Conservation (phyloP, 2,113 vertebrate species). For the Sinocyclocheilus rhinocerous region DNA sequence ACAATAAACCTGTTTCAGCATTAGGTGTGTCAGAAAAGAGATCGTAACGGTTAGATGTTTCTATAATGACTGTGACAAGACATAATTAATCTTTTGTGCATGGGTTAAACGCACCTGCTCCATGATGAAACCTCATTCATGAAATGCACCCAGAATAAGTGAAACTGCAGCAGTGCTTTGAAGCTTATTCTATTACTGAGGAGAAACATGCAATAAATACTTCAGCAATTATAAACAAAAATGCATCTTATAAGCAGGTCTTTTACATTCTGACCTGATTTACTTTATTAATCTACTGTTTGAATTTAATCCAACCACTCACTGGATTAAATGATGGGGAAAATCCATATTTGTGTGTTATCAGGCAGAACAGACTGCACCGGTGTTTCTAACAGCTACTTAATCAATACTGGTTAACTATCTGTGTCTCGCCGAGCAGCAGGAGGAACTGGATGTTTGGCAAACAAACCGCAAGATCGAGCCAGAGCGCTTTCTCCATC, state of each 20-base stretch:
- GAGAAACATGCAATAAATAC: not conserved
- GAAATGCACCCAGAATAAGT: not conserved
- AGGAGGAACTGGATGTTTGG: not conserved
- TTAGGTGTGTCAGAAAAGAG: not conserved
- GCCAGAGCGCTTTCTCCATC: not conserved
- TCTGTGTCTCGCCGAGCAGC: not conserved
- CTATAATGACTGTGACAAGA: not conserved
- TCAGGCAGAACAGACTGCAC: not conserved
- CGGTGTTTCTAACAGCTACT: not conserved
- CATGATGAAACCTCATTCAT: not conserved
- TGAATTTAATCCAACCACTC: not conserved
- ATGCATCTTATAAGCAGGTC: not conserved
- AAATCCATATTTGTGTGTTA: not conserved
- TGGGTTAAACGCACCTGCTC: not conserved
- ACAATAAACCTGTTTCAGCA: not conserved
- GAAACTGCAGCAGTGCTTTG: too few relatives aligned
- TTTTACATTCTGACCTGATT: slow-evolving; percentile 2
- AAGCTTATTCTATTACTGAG: not conserved
- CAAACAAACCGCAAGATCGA: not conserved
- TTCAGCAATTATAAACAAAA: not conserved
- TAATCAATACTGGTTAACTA: slow-evolving; percentile 5
- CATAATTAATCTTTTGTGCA: not conserved
- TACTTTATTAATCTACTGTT: not conserved
- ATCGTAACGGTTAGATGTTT: not conserved
- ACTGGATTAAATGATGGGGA: not conserved